Evolutionary conservation across 2,113 vertebrate species (phyloP).

Genomic region (Equus quagga): DNA sequence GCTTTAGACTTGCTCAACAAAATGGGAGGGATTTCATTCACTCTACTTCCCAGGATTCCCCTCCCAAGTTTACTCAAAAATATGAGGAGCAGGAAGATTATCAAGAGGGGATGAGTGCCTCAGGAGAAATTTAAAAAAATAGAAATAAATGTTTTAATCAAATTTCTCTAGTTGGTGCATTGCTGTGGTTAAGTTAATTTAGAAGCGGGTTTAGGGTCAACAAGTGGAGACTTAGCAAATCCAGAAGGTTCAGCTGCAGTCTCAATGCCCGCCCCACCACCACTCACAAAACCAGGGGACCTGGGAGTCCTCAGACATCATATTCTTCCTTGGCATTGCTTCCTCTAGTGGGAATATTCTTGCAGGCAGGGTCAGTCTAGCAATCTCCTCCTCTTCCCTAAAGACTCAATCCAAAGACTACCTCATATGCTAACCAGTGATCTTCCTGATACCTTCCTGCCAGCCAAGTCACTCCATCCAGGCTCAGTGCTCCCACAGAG

Average conservation of each 20-base stretch:
- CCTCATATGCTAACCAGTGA: neutral
- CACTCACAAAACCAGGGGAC: neutral
- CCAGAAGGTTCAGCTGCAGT: neutral
- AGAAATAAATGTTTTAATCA: neutral
- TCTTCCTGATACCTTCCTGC: neutral
- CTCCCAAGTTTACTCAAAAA: neutral
- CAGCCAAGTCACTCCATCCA: neutral
- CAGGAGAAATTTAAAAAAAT: neutral
- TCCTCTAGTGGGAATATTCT: neutral
- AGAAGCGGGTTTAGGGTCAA: neutral
- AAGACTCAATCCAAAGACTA: neutral
- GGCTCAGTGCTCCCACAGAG: neutral
- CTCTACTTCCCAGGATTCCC: neutral
- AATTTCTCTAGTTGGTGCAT: neutral
- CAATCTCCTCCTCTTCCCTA: neutral
- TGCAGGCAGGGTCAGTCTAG: neutral
- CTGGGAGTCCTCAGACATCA: neutral
- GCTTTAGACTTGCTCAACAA: neutral
- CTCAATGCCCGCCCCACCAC: neutral
- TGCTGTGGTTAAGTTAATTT: neutral
- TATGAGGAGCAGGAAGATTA: neutral
- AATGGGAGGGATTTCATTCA: neutral
- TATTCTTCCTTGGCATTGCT: neutral
- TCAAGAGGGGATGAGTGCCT: neutral
- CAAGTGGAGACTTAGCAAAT: neutral